Evolutionary conservation across 2,888 invertebrate species (phyloP).

Genomic region (Cataglyphis albicans): DNA sequence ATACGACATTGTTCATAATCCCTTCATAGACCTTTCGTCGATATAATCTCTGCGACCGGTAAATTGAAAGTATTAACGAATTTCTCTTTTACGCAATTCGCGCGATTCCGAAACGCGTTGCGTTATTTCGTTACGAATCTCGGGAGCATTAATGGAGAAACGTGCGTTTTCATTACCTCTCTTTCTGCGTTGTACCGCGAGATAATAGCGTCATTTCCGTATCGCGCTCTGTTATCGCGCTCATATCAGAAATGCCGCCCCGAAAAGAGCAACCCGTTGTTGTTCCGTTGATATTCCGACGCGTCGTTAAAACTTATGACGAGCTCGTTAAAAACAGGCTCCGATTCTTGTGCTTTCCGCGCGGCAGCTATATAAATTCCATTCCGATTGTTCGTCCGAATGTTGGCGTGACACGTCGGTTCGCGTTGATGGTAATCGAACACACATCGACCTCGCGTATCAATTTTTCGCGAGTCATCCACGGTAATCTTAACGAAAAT

Average conservation of each 20-base stretch:
- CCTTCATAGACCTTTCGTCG: not conserved
- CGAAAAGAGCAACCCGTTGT: not conserved
- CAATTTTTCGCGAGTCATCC: not conserved
- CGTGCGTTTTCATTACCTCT: conserved; percentile 27
- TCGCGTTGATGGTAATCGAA: not conserved
- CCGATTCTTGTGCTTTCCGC: not conserved
- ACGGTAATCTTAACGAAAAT: not conserved
- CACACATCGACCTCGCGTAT: not conserved
- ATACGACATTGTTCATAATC: not conserved
- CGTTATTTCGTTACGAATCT: conserved; percentile 1
- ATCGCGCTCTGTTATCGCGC: conserved; percentile 15
- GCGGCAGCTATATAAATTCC: not conserved
- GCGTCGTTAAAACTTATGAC: conserved; percentile 37
- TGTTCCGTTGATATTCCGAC: not conserved
- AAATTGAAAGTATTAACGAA: not conserved
- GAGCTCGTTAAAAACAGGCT: conserved; percentile 3
- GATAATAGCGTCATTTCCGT: not conserved
- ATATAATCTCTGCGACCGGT: not conserved
- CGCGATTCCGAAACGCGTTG: not conserved
- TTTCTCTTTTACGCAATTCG: conserved; percentile 10
- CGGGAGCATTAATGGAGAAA: not conserved
- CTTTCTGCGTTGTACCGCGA: not conserved
- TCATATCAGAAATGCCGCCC: not conserved
- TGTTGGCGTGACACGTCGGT: not conserved
- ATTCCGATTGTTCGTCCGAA: not conserved